phyloP scores from a whole-genome alignment of 2,797 vertebrate species.

The Dendrocincla tyrannina region DNA sequence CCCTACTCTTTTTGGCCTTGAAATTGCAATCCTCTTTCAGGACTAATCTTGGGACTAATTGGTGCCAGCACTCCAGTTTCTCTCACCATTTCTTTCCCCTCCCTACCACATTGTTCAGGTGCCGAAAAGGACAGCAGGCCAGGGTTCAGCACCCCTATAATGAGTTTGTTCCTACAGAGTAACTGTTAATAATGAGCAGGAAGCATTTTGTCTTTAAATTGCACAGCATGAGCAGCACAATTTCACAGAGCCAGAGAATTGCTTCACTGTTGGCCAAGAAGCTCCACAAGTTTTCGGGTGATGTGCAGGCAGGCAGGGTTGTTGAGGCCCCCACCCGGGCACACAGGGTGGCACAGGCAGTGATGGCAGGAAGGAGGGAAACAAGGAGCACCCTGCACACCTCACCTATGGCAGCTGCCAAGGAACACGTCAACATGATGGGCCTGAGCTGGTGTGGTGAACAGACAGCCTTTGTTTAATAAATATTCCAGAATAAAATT shows the following conservation, averaged over 20 bases:
- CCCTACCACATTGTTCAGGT: constrained; percentile 25
- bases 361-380: background rate
- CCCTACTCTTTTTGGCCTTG: constrained; percentile 77
- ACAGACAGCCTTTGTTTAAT: background rate
- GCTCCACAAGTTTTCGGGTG: background rate
- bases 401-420: background rate
- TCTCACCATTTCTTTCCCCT: background rate
- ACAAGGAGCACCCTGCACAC: background rate
- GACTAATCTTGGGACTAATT: constrained; percentile 78
- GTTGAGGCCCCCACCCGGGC: background rate
- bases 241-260: constrained; percentile 35
- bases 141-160: constrained; percentile 57
- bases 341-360: background rate
- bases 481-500: background rate
- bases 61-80: constrained; percentile 68
- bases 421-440: rapidly evolving
- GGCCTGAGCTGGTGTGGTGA: background rate
- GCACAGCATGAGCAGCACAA: constrained; percentile 66
- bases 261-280: background rate
- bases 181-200: constrained; percentile 77
- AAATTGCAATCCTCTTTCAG: constrained; percentile 83
- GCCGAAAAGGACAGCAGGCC: constrained; percentile 29
- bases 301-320: background rate
- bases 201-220: constrained; percentile 73
- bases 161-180: constrained; percentile 49